Conservation (phyloP, 2,797 vertebrate species). For the Morelia viridis region DNA sequence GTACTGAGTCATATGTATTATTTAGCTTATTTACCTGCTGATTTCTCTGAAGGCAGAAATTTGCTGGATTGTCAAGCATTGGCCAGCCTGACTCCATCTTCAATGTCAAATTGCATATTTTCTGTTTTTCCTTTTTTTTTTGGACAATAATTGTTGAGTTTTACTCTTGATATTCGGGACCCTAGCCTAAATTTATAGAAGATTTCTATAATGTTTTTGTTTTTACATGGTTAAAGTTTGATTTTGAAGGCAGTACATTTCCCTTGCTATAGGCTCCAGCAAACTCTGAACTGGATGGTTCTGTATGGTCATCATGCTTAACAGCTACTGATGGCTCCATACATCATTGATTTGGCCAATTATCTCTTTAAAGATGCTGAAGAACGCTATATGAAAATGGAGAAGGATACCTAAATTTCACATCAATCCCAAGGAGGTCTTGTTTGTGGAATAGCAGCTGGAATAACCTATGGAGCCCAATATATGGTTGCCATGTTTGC, state of each 20-base stretch:
- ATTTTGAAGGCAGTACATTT: background rate
- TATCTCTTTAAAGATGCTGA: background rate
- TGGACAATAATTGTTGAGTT: background rate
- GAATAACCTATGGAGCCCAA: background rate
- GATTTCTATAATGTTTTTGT: background rate
- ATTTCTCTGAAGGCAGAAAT: background rate
- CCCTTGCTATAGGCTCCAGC: background rate
- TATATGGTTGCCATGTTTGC: background rate
- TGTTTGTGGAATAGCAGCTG: background rate
- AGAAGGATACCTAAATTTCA: background rate
- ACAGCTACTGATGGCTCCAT: background rate
- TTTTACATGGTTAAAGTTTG: background rate
- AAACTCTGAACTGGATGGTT: background rate
- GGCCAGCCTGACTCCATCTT: background rate
- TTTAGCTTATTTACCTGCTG: conserved; percentile 7
- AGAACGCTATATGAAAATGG: background rate
- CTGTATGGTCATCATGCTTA: background rate
- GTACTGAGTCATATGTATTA: background rate
- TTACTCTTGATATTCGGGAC: background rate
- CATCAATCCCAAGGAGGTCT: background rate
- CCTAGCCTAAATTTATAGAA: background rate
- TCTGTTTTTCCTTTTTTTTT: background rate
- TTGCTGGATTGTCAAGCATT: background rate
- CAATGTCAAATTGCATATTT: background rate
- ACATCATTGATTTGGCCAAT: background rate